Conservation (phyloP, 2,113 vertebrate genomes). For the Solenodon paradoxus region DNA sequence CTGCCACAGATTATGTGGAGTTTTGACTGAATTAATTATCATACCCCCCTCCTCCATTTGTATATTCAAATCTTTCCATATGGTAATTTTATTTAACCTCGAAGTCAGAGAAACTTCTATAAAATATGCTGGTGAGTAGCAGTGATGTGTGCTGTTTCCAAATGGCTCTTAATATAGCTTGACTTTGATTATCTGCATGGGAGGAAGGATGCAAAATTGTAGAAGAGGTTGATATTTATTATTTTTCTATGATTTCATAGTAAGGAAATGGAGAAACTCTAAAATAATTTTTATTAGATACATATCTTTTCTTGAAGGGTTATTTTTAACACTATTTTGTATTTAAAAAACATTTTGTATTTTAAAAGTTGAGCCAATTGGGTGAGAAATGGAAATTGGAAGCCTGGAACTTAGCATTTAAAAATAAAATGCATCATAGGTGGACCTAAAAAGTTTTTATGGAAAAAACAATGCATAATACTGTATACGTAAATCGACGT, state of each 20-base stretch:
- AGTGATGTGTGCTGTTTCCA: background rate
- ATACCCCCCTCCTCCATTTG: background rate
- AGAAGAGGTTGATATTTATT: background rate
- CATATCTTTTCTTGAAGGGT: background rate
- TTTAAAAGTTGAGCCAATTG: constrained; percentile 6
- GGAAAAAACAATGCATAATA: too few relatives aligned
- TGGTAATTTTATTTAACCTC: background rate
- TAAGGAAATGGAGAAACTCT: background rate
- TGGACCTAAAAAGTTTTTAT: too few relatives aligned
- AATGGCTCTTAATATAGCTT: background rate
- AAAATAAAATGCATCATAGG: constrained; percentile 14
- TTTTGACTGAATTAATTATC: background rate
- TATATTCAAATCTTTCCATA: background rate
- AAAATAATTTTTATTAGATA: background rate
- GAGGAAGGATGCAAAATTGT: background rate
- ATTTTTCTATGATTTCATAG: background rate
- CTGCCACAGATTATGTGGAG: background rate
- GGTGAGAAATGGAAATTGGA: background rate
- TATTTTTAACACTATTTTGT: background rate
- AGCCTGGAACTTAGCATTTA: background rate
- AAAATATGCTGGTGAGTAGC: background rate
- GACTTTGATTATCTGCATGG: background rate
- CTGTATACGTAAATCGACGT: too few relatives aligned
- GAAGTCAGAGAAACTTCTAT: background rate
- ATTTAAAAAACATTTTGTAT: too few relatives aligned